Evolutionary conservation across 2,888 invertebrate genomes (phyloP).

Genomic region (Cheilosia scutellata): DNA sequence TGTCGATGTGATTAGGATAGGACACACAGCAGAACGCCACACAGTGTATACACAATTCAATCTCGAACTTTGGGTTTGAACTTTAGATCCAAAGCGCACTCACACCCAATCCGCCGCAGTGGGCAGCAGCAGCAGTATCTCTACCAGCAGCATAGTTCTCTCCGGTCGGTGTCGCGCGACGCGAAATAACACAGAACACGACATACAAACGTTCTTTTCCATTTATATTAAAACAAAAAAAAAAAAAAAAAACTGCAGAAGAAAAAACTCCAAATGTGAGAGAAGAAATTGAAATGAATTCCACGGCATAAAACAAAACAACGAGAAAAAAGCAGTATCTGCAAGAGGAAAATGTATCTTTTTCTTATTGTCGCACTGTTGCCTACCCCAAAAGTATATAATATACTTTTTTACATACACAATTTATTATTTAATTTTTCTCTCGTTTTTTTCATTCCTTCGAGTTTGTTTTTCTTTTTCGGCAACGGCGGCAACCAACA

Average conservation of each 20-base stretch:
- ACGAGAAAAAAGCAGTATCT: slow-evolving; percentile 64
- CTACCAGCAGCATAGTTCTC: slow-evolving; percentile 63
- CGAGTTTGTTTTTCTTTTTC: slow-evolving; percentile 74
- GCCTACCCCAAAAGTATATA: slow-evolving; percentile 76
- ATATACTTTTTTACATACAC: slow-evolving; percentile 74
- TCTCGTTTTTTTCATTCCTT: slow-evolving; percentile 65
- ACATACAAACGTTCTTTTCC: slow-evolving; percentile 57
- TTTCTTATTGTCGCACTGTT: slow-evolving; percentile 75
- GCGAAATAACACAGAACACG: slow-evolving; percentile 44
- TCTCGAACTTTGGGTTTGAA: slow-evolving; percentile 75
- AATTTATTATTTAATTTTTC: slow-evolving; percentile 76
- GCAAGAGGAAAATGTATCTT: slow-evolving; percentile 76
- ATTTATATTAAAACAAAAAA: slow-evolving; percentile 44
- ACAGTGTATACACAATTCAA: slow-evolving; percentile 65
- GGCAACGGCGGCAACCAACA: slow-evolving; percentile 62
- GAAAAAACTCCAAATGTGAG: slow-evolving; percentile 38
- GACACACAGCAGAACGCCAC: slow-evolving; percentile 59
- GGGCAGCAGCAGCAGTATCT: slow-evolving; percentile 47
- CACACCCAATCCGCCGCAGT: slow-evolving; percentile 67
- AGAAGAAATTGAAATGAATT: slow-evolving; percentile 70
- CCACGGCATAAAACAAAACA: slow-evolving; percentile 71
- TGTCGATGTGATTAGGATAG: slow-evolving; percentile 74
- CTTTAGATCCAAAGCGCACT: slow-evolving; percentile 75
- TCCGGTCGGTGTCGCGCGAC: slow-evolving; percentile 67
- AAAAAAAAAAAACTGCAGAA: too few relatives aligned